Base-by-base conservation (phyloP, 2,113 vertebrate genomes). In the Crypturellus undulatus region DNA sequence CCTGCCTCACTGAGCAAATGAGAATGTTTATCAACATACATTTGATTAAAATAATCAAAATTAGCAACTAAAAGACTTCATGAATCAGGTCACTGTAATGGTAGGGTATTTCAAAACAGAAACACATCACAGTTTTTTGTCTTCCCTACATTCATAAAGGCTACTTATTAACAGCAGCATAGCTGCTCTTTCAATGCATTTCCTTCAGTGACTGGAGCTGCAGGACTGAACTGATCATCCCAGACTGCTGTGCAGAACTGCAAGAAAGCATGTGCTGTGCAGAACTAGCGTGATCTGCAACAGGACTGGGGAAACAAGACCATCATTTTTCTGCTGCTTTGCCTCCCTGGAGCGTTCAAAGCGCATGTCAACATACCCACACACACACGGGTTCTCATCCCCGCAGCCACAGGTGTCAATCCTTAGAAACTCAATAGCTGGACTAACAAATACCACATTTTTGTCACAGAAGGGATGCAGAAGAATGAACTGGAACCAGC, bases 161-260 rank as follows among this genome's bases (percentile, higher is more conserved):
- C 77, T 78, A 22, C 25, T 94, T 95, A 80, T 90, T 84, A 78
- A 86, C 76, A 91, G 87, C 18, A 71, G 69, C 76, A 97, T 82
- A 70, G 45, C 58, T 30, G 83, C 84, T 88, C 90, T 91, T 62
- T 40, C 51, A 68, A 93, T 90, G 83, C 88, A 93, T 80, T 65
- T 91, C 95, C 79, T 84, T 65, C 85, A 89, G 69, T 64, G 92
- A 80, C 83, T 93, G 83, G 89, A 96, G 90, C 88, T 93, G 86
- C 88, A 95, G 77, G 7, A 82, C 79, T 95, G 69, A 17, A 86
- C 13, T 79, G 58, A 54, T 25, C 85, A 75, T 80, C 25, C 12
- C 6, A 47, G 87, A 38, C 47, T 58, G 45, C 63, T 54, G 63
- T 12, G 16, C 64, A 73, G 67, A 45, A 68, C 9, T 84, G 95